A percentile compares a stretch with the other conserved stretches of the same genome.
Conservation (phyloP, 1,140 invertebrate genomes). For the Babylonia areolata region DNA sequence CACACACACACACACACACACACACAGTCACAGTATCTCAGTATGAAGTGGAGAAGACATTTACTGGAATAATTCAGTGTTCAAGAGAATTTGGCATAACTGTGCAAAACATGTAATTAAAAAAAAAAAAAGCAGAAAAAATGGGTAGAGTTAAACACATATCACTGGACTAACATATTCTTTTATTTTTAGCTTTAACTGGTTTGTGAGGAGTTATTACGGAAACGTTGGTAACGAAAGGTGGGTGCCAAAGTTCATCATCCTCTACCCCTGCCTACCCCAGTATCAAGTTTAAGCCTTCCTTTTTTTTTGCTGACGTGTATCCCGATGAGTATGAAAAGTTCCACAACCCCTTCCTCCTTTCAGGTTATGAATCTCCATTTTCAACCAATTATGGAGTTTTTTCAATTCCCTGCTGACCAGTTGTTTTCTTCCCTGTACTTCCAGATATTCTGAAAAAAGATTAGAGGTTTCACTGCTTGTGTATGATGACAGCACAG, state of each 20-base stretch:
- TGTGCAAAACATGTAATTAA: too few species aligned
- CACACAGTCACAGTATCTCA: too few species aligned
- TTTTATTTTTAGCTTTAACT: slow-evolving; percentile 48
- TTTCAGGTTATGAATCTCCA: too few species aligned
- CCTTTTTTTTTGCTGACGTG: not conserved
- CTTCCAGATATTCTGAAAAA: too few species aligned
- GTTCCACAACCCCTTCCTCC: not conserved
- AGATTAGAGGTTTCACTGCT: too few species aligned
- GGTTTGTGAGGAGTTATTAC: slow-evolving; percentile 44
- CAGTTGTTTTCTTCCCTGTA: not conserved
- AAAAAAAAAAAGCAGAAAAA: too few species aligned
- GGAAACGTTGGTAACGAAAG: slow-evolving; percentile 38
- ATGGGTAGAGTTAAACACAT: too few species aligned
- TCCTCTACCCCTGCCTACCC: slow-evolving; percentile 15
- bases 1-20: too few species aligned
- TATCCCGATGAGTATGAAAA: not conserved
- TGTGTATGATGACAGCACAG: too few species aligned
- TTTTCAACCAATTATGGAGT: not conserved
- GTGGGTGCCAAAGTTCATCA: slow-evolving; percentile 37
- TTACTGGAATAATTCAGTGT: not conserved
- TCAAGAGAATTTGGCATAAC: too few species aligned
- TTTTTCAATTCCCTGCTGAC: not conserved
- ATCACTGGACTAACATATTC: not conserved
- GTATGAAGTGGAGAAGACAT: too few species aligned
- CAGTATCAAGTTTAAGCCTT: slow-evolving; percentile 1